Base-by-base conservation (phyloP, 2,797 vertebrate genomes). In the Salarias fasciatus region DNA sequence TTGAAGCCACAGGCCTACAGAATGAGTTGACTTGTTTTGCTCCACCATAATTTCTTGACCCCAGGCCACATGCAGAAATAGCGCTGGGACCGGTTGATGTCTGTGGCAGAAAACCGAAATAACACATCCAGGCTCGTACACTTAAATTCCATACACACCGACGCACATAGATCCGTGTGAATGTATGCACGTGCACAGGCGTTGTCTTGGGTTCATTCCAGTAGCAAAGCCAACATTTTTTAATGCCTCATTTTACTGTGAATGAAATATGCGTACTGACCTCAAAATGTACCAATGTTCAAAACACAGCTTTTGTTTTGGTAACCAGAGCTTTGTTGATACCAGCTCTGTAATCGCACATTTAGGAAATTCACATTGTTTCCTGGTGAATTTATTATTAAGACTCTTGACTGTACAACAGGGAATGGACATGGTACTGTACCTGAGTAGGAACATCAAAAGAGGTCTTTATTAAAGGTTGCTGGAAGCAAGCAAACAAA, bases 21-120 rank as follows among this genome's bases (percentile, higher is more conserved):
- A 86, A 72, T 72, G 52, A 70, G 57, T 74, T 63, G 67, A 74
- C 78, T 83, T 88, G 76, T 85, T 88, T 83, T 78, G 61, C 55
- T 81, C 11, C 74, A 61, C 83, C 81, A 83, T 88, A 84, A 86
- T 86, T 88, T 87, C 66, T 72, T 84, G 78, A 86, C 80, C 86
- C 80, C 43, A 74, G 84, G 83, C 86, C 84, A 81, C 85, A 88
- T 47, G 79, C 86, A 86, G 80, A 88, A 91, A 90, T 91, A 91
- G 85, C 58, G 71, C 40, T 74, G 42, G 75, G 85, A 64, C 65
- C 18, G 85, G 79, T 85, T n/a, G 43, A 71, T 74, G 83, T 84
- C 79, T 86, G 85, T 82, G 80, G 81, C 63, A 62, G 69, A 72
- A 86, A 74, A 75, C 83, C n/a, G n/a, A n/a, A n/a, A n/a, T n/a